A percentile compares a stretch with the other conserved stretches of the same genome.
phyloP scores from a whole-genome alignment of 2,888 invertebrate species.

The Stenodema calcarata region DNA sequence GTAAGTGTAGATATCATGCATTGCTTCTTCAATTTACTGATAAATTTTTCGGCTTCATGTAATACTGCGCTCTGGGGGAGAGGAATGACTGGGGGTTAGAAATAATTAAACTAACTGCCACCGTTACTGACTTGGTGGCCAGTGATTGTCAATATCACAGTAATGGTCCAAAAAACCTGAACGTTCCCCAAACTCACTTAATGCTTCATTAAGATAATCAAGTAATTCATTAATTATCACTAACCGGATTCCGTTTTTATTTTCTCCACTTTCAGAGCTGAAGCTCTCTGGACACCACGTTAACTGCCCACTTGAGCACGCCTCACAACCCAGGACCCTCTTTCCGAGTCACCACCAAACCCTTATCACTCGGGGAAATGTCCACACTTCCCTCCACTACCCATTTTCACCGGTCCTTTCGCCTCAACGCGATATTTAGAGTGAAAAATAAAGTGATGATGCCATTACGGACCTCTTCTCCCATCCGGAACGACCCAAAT shows the following conservation, averaged over 20 bases:
- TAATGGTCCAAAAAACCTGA: no score
- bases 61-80: no score
- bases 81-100: no score
- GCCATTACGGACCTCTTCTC: neutral
- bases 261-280: neutral
- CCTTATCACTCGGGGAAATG: conserved; percentile 11
- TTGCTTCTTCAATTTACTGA: no score
- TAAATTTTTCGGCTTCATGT: no score
- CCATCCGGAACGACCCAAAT: neutral
- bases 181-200: no score
- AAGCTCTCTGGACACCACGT: neutral
- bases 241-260: neutral
- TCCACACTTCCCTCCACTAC: neutral
- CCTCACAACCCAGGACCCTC: neutral
- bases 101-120: no score
- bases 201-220: no score
- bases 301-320: conserved; percentile 10
- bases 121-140: no score
- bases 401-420: neutral
- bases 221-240: no score
- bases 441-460: neutral
- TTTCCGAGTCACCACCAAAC: neutral
- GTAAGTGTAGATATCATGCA: no score
- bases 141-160: no score
- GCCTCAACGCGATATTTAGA: neutral